Base-by-base conservation (phyloP, 2,113 vertebrate species). In the Sciurus niger region DNA sequence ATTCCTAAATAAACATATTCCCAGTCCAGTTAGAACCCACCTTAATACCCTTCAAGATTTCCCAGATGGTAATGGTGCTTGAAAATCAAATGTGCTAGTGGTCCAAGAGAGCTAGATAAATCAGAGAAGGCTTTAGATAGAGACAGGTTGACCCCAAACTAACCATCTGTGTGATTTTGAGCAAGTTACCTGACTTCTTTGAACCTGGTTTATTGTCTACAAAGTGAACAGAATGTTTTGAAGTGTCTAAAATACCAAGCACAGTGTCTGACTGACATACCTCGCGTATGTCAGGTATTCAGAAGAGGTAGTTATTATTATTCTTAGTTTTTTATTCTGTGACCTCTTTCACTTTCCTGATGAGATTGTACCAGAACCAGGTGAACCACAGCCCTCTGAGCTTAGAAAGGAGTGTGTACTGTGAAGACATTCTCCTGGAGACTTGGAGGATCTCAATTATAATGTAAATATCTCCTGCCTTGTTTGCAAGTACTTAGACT, bases 401-500 rank as follows among this genome's bases (percentile, higher is more conserved):
- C 2, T 84, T 40, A 65, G 10, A 94, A 74, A 8, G 32, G 37
- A 76, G 11, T n/a, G 14, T 72, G 4, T 22, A 51, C 73, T 25
- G 16, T 76, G 72, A 86, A 70, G 22, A 1, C 40, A 55, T 17
- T 79, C 16, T 82, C 68, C 72, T 58, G 72, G 77, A 88, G 46
- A 1, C 8, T 32, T 40, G 32, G 12, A 76, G 32, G 37, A 63
- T 60, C 48, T 88, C 22, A n/a, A 0, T 46, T 87, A 72, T 60
- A 80, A 10, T 68, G 17, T 77, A 93, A 79, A 76, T 77, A 82
- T 87, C 72, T 83, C 80, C 51, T 46, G 20, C 63, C 60, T 22
- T 3, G 25, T 88, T 70, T 32, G 55, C 73, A 96, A 79, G 83
- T 89, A 95, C 68, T 93, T 94, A 87, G 32, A 80, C 74, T 58